phyloP scores from a whole-genome alignment of 2,888 invertebrate genomes.

The Steinernema carpocapsae region DNA sequence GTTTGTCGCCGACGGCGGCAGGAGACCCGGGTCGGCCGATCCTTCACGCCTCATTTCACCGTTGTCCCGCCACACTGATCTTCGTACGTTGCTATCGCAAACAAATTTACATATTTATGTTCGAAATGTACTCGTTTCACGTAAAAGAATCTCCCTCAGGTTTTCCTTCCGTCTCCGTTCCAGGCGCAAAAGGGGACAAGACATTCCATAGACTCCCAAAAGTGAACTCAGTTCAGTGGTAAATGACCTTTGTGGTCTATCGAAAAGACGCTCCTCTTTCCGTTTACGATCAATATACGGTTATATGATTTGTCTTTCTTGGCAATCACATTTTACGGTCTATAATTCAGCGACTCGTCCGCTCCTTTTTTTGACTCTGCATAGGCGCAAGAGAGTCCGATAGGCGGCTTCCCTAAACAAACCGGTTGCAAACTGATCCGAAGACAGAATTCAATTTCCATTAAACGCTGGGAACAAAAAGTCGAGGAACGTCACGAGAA shows the following conservation, averaged over 20 bases:
- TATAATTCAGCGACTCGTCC: slow-evolving; percentile 28
- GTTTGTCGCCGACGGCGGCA: slow-evolving; percentile 24
- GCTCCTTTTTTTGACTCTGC: slow-evolving; percentile 6
- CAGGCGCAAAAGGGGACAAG: neutral
- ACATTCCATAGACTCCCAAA: neutral
- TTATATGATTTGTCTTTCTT: slow-evolving; percentile 33
- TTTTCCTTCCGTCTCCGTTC: neutral
- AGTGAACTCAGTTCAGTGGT: neutral
- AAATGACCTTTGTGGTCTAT: slow-evolving; percentile 13
- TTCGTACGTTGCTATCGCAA: slow-evolving; percentile 27
- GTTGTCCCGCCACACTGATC: slow-evolving; percentile 34
- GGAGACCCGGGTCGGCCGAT: slow-evolving; percentile 12
- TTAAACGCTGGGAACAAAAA: slow-evolving; percentile 6
- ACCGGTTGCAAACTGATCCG: slow-evolving; percentile 30
- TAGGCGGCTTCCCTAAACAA: slow-evolving; percentile 22
- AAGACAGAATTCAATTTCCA: slow-evolving; percentile 26
- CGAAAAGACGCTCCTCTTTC: slow-evolving; percentile 25
- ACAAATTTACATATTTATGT: slow-evolving; percentile 30
- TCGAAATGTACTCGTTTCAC: neutral
- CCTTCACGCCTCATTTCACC: slow-evolving; percentile 33
- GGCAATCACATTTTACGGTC: slow-evolving; percentile 35
- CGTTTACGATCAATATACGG: slow-evolving; percentile 35
- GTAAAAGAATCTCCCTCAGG: neutral
- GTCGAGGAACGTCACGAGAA: neutral
- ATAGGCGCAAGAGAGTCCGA: neutral